Conservation (phyloP, 2,888 invertebrate species). For the Falcaria lacertinaria region DNA sequence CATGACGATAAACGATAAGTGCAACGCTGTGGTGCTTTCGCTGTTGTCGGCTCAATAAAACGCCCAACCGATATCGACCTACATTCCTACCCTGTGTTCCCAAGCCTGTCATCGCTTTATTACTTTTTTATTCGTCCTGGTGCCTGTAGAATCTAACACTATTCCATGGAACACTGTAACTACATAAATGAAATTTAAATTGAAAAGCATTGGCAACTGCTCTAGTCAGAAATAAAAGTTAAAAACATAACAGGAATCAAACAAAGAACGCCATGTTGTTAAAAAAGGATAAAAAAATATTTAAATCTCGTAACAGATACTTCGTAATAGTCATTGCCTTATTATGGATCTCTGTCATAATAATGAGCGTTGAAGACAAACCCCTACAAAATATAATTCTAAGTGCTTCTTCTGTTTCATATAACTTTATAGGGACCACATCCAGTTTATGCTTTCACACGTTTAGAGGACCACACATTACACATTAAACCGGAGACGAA, state of each 20-base stretch:
- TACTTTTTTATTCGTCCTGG: conserved; percentile 74
- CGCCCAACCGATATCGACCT: conserved; percentile 56
- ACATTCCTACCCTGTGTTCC: conserved; percentile 67
- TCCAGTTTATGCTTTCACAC: conserved; percentile 40
- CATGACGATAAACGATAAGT: conserved; percentile 70
- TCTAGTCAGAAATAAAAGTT: too few species aligned
- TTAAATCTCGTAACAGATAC: conserved; percentile 41
- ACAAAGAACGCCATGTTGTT: neutral
- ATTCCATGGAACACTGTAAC: too few species aligned
- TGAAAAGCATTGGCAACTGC: too few species aligned
- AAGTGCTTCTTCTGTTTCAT: conserved; percentile 16
- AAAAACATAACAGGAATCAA: too few species aligned
- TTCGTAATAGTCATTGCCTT: conserved; percentile 52
- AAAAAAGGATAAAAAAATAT: conserved; percentile 45
- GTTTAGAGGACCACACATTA: conserved; percentile 59
- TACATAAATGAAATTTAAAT: too few species aligned
- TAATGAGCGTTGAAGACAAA: conserved; percentile 40
- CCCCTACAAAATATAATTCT: conserved; percentile 6
- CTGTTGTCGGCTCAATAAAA: conserved; percentile 65
- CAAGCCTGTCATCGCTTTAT: conserved; percentile 74
- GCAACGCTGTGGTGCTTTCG: conserved; percentile 58
- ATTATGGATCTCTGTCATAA: conserved; percentile 59
- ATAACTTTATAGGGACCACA: conserved; percentile 24
- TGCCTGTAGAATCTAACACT: conserved; percentile 69
- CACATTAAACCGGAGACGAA: conserved; percentile 39